These are phyloP conservation scores for Drosophila monieri DNA, from an alignment of 2,888 invertebrate genomes.

Conservation along the genomic window DNA sequence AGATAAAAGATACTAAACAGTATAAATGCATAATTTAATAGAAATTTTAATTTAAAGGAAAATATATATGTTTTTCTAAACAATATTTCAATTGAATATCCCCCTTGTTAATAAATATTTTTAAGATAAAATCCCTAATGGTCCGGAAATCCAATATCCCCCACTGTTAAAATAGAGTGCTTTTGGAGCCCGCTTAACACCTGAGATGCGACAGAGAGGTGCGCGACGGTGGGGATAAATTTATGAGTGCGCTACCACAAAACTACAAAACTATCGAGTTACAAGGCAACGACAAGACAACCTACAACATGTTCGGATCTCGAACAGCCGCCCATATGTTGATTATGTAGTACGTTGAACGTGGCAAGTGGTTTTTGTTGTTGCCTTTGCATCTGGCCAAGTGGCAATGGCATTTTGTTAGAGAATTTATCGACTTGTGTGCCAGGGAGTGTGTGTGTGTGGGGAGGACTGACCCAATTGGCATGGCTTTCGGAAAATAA, in stretches of 20 bases:
- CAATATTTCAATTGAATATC: no score
- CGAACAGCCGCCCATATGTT: constrained; percentile 61
- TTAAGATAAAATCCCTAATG: background rate
- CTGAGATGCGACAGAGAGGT: constrained; percentile 63
- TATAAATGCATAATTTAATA: no score
- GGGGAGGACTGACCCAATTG: constrained; percentile 64
- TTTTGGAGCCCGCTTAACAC: constrained; percentile 68
- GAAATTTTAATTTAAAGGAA: no score
- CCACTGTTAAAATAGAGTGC: constrained; percentile 45
- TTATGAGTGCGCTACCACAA: constrained; percentile 81
- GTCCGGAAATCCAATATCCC: background rate
- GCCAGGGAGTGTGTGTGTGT: constrained; percentile 13
- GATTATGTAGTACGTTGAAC: constrained; percentile 58
- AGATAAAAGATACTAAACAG: no score
- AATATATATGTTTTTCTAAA: no score
- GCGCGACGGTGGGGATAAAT: constrained; percentile 55
- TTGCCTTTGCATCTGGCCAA: constrained; percentile 47
- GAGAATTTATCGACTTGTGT: constrained; percentile 60
- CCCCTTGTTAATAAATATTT: no score
- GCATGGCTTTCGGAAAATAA: constrained; percentile 43
- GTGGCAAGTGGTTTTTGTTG: constrained; percentile 54
- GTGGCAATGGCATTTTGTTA: constrained; percentile 69
- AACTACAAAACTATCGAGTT: constrained; percentile 80
- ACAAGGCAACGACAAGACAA: constrained; percentile 77
- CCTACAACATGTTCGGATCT: constrained; percentile 71